phyloP scores from a whole-genome alignment of 1,140 invertebrate genomes.

The Seison nebaliae region DNA sequence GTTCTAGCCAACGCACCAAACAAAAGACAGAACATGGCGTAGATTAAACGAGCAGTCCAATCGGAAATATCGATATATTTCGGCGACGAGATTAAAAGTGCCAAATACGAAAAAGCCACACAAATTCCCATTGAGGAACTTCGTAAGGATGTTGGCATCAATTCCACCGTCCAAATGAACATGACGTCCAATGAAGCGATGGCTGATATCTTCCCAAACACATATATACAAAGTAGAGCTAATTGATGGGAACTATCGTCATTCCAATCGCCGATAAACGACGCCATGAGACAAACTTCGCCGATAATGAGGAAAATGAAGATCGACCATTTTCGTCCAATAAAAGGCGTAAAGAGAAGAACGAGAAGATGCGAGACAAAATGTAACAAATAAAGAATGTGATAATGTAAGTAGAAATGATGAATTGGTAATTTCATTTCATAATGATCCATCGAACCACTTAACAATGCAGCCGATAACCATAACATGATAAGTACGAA shows the following conservation, averaged over 20 bases:
- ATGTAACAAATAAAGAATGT: too few relatives aligned
- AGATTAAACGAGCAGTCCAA: neutral
- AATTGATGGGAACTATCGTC: neutral
- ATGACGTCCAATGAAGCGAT: conserved; percentile 5
- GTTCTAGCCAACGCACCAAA: conserved; percentile 6
- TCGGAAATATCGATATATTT: conserved; percentile 1
- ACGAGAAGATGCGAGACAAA: too few relatives aligned
- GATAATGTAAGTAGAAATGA: too few relatives aligned
- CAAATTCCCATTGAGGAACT: conserved; percentile 7
- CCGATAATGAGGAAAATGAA: conserved; percentile 7
- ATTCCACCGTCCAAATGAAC: conserved; percentile 5
- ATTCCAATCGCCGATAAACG: neutral
- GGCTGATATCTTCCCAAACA: conserved; percentile 7
- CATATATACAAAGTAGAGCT: conserved; percentile 6
- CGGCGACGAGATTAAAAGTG: conserved; percentile 4
- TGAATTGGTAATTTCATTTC: too few relatives aligned
- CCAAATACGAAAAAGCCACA: conserved; percentile 4
- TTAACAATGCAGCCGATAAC: too few relatives aligned
- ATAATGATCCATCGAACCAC: too few relatives aligned
- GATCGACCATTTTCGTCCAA: conserved; percentile 10
- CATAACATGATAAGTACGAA: too few relatives aligned
- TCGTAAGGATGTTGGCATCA: conserved; percentile 11
- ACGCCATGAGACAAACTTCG: conserved; percentile 12
- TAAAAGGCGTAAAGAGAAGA: too few relatives aligned
- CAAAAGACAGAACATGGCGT: conserved; percentile 4